Base-by-base conservation (phyloP, 2,113 vertebrate genomes). In the Microcebus ravelobensis region DNA sequence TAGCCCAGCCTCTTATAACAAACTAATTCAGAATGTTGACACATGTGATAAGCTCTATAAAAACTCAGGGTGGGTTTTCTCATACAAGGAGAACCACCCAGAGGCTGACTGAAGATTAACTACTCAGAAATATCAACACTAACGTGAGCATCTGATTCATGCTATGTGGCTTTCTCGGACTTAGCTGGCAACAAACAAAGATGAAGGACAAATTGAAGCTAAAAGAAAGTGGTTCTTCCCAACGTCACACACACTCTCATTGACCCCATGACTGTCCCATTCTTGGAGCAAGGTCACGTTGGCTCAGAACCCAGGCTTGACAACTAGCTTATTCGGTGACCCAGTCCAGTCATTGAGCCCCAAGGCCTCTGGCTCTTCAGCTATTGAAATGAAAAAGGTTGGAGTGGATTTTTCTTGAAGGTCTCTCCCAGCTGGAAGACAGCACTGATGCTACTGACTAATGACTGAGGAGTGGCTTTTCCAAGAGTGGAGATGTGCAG, bases 1-100 rank as follows among this genome's bases (percentile, higher is more conserved):
- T 67, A 96, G 52, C 39, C 74, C 89, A 84, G 83, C 88, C 39
- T 96, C 87, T 61, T 89, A 52, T 29, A 96, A 90, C 63, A 95
- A 96, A 89, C 39, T 42, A 82, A 92, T 79, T 87, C 68, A 92
- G 15, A 80, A 50, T 57, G 50, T 39, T 96, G 79, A 82, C 80
- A 85, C 17, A 77, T 11, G 20, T 82, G 55, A 80, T 7, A 95
- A 77, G 14, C 55, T 82, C 93, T 89, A 83, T 94, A 65, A 83
- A 79, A 82, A 70, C 7, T 84, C 17, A 34, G 73, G 15, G 8
- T 89, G 57, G 52, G 34, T 80, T 87, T 42, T 87, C 25, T 13
- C 71, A 71, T 27, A 48, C 0, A 77, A 10, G 80, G 7, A 91
- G 80, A 79, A 65, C 15, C 77, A 82, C 63, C 82, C 77, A 86